phyloP scores from a whole-genome alignment of 2,797 vertebrate genomes.

The Hafferia zeledoni region DNA sequence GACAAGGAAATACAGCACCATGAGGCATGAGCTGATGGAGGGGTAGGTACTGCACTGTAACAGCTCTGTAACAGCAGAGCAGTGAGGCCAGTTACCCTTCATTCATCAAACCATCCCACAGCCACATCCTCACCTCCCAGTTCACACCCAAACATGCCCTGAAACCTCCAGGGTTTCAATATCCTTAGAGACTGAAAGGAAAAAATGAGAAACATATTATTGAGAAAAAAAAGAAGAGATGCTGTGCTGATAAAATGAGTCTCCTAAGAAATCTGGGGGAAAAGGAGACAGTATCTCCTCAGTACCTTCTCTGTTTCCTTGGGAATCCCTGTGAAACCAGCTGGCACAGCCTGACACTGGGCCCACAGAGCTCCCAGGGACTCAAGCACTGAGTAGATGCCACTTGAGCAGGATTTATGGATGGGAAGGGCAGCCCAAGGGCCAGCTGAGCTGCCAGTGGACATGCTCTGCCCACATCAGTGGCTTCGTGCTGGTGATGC shows the following conservation, averaged over 20 bases:
- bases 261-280: not conserved
- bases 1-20: not conserved
- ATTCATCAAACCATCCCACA: not conserved
- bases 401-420: not conserved
- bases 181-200: not conserved
- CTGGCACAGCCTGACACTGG: not conserved
- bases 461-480: not conserved
- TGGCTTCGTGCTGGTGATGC: not conserved
- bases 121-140: not conserved
- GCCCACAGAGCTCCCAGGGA: fast-evolving
- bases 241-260: not conserved
- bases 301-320: not conserved
- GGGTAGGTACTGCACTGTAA: not conserved
- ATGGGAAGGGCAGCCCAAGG: not conserved
- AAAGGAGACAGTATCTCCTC: not conserved
- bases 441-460: not conserved
- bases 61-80: not conserved
- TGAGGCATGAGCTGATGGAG: not conserved
- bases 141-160: not conserved
- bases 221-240: not conserved
- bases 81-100: not conserved
- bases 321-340: not conserved
- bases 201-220: not conserved
- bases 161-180: not conserved
- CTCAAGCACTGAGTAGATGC: not conserved